phyloP scores from a whole-genome alignment of 2,888 invertebrate species.

The Pogonocherus hispidulus region DNA sequence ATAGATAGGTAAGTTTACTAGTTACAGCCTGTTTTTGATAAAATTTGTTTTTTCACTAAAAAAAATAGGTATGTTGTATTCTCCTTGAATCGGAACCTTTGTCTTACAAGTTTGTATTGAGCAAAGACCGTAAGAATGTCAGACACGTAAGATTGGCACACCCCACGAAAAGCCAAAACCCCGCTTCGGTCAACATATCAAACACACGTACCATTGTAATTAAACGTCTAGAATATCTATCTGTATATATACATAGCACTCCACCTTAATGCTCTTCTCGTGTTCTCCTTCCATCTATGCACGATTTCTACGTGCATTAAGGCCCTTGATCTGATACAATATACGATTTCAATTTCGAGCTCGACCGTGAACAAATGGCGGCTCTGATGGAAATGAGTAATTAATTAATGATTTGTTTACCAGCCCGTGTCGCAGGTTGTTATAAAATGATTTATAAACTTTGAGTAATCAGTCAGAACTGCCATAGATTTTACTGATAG shows the following conservation, averaged over 20 bases:
- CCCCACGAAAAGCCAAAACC: slow-evolving; percentile 30
- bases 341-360: slow-evolving; percentile 23
- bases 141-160: slow-evolving; percentile 12
- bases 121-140: slow-evolving; percentile 18
- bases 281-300: slow-evolving; percentile 45
- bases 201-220: slow-evolving; percentile 43
- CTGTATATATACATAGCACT: slow-evolving; percentile 44
- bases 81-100: too few relatives aligned
- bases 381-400: slow-evolving; percentile 15
- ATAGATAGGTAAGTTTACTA: too few relatives aligned
- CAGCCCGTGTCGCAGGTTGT: neutral
- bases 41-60: too few relatives aligned
- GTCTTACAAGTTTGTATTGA: slow-evolving; percentile 17
- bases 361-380: slow-evolving; percentile 9
- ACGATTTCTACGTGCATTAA: slow-evolving; percentile 15
- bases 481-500: neutral
- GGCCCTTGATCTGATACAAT: slow-evolving; percentile 17
- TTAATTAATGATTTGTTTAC: slow-evolving; percentile 4
- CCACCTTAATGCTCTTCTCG: slow-evolving; percentile 51
- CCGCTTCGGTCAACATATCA: slow-evolving; percentile 45
- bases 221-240: slow-evolving; percentile 46
- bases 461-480: neutral
- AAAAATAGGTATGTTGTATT: too few relatives aligned
- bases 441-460: neutral
- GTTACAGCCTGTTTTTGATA: too few relatives aligned